Evolutionary conservation across 2,797 vertebrate genomes (phyloP).

Genomic region (Peromyscus aztecus): DNA sequence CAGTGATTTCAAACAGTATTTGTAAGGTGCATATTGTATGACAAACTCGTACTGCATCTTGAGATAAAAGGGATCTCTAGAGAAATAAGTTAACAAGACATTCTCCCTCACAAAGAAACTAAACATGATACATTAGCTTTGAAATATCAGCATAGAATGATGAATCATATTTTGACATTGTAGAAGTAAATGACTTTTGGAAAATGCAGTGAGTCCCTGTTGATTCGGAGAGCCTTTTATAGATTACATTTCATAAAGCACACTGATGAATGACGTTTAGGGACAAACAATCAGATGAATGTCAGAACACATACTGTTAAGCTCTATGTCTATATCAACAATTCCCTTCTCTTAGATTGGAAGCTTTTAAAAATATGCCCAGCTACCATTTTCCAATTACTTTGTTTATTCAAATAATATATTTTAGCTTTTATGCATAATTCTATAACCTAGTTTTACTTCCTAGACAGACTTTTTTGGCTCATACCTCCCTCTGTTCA

Average conservation of each 20-base stretch:
- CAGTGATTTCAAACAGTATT: constrained; percentile 43
- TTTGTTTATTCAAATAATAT: constrained; percentile 53
- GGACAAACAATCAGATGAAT: constrained; percentile 71
- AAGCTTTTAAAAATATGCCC: constrained; percentile 4
- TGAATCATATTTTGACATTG: constrained; percentile 78
- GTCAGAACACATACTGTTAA: constrained; percentile 63
- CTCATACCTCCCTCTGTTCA: not conserved
- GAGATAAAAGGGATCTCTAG: constrained; percentile 67
- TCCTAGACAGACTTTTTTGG: constrained; percentile 35
- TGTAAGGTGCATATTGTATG: constrained; percentile 19
- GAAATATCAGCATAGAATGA: constrained; percentile 71
- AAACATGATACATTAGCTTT: constrained; percentile 63
- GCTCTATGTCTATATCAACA: not conserved
- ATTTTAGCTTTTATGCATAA: constrained; percentile 47
- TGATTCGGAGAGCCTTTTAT: constrained; percentile 61
- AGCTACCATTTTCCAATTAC: not conserved
- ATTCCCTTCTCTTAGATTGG: constrained; percentile 16
- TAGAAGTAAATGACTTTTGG: constrained; percentile 72
- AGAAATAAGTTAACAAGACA: constrained; percentile 70
- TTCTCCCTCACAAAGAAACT: constrained; percentile 64
- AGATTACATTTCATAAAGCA: constrained; percentile 68
- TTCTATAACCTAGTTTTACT: constrained; percentile 57
- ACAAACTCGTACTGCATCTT: constrained; percentile 41
- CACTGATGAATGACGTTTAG: constrained; percentile 61
- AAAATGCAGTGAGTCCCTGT: constrained; percentile 63